Conservation (phyloP, 2,113 vertebrate genomes). For the Hemiscyllium ocellatum region DNA sequence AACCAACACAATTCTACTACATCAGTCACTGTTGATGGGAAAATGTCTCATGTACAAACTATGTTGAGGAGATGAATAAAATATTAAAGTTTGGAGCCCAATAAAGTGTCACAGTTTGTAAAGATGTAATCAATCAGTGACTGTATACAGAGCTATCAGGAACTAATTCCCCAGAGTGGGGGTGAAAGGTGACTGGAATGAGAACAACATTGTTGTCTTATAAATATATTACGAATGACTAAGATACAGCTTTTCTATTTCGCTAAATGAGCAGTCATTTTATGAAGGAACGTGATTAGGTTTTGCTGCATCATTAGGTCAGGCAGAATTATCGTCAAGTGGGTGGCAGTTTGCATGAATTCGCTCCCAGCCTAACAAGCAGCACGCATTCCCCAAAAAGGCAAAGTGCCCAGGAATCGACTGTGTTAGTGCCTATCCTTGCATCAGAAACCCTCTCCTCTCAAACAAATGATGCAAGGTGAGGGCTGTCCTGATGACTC, state of each 20-base stretch:
- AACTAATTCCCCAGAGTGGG: too few relatives aligned
- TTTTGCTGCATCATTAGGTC: not conserved
- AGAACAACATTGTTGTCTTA: not conserved
- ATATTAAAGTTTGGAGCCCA: not conserved
- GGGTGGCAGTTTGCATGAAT: not conserved
- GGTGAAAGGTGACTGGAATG: not conserved
- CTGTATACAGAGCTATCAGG: not conserved
- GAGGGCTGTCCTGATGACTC: not conserved
- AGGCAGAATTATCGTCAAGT: not conserved
- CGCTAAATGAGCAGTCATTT: not conserved
- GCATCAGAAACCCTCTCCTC: too few relatives aligned
- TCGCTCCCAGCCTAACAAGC: not conserved
- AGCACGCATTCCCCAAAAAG: not conserved
- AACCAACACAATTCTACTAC: not conserved
- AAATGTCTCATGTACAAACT: not conserved
- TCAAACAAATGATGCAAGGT: not conserved
- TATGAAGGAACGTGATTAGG: not conserved
- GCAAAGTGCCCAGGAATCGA: not conserved
- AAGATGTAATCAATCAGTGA: not conserved
- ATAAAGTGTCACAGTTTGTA: not conserved
- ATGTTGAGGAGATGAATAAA: not conserved
- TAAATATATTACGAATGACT: too few relatives aligned
- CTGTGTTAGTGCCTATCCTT: not conserved
- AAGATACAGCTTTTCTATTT: not conserved
- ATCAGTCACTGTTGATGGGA: not conserved